Percentiles rank a stretch among this genome's conserved stretches.
These are phyloP conservation scores for Oreohelix idahoensis DNA, from an alignment of 1,140 invertebrate species.

Conservation along the genomic window DNA sequence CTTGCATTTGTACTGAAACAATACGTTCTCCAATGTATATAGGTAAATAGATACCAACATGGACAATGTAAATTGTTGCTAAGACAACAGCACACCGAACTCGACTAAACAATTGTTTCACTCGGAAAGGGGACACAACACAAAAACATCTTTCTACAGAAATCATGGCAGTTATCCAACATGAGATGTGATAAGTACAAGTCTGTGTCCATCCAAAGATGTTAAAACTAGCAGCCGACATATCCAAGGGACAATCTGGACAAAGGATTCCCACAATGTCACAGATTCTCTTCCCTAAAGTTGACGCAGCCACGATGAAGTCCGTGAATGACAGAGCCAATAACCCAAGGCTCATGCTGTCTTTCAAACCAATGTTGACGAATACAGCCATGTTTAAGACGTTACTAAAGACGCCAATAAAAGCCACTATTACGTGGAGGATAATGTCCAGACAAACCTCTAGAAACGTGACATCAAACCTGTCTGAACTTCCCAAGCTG, in stretches of 20 bases:
- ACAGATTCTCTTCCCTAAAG: not conserved
- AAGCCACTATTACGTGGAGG: too few relatives aligned
- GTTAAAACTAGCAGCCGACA: not conserved
- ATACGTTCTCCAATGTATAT: too few relatives aligned
- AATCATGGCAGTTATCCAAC: slow-evolving; percentile 2
- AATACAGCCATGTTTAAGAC: not conserved
- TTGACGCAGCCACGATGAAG: not conserved
- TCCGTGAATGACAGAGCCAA: not conserved
- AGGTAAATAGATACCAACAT: too few relatives aligned
- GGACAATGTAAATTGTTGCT: not conserved
- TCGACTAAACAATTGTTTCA: not conserved
- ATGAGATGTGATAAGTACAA: not conserved
- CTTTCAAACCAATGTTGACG: not conserved
- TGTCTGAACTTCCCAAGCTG: too few relatives aligned
- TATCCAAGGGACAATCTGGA: not conserved
- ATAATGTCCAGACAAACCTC: too few relatives aligned
- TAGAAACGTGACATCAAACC: too few relatives aligned
- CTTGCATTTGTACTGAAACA: too few relatives aligned
- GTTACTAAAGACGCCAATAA: too few relatives aligned
- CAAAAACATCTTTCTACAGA: too few relatives aligned
- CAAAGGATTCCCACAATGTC: not conserved
- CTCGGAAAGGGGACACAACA: not conserved
- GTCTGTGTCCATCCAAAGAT: not conserved
- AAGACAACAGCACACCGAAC: not conserved
- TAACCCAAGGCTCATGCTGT: not conserved